Percentiles rank a stretch among this genome's conserved stretches.
Evolutionary conservation across 2,113 vertebrate genomes (phyloP).

Genomic region (Rhineura floridana): DNA sequence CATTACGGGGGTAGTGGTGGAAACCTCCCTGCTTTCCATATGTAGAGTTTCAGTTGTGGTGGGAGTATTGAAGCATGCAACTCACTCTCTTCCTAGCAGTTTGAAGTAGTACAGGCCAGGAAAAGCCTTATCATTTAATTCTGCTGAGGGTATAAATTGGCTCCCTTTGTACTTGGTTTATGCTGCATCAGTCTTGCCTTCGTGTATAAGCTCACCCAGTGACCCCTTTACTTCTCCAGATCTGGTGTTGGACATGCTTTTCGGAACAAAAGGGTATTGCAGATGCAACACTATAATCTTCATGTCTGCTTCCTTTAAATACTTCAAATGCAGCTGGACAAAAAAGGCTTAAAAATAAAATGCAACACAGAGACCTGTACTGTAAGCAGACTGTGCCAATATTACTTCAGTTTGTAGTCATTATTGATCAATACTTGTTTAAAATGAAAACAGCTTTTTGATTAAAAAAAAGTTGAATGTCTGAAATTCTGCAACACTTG

Average conservation of each 20-base stretch:
- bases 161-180: not conserved
- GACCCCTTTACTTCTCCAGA: not conserved
- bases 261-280: not conserved
- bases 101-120: not conserved
- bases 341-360: slow-evolving; percentile 25
- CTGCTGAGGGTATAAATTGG: not conserved
- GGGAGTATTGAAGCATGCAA: not conserved
- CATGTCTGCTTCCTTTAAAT: slow-evolving; percentile 24
- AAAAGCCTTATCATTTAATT: not conserved
- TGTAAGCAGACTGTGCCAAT: slow-evolving; percentile 71
- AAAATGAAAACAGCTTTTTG: slow-evolving; percentile 56
- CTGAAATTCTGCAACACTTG: slow-evolving; percentile 71
- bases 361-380: slow-evolving; percentile 45
- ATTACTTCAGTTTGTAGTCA: slow-evolving; percentile 52
- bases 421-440: slow-evolving; percentile 49
- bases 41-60: not conserved
- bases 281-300: slow-evolving; percentile 30
- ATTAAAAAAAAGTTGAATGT: slow-evolving; percentile 67
- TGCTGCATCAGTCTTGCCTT: not conserved
- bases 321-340: slow-evolving; percentile 17
- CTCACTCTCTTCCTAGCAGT: not conserved
- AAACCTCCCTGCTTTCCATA: not conserved
- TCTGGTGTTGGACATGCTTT: not conserved
- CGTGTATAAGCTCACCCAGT: not conserved
- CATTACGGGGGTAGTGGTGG: too few relatives aligned